A percentile compares a stretch with the other conserved stretches of the same genome.
Evolutionary conservation across 2,888 invertebrate genomes (phyloP).

Genomic region (Hedychridium roseum): DNA sequence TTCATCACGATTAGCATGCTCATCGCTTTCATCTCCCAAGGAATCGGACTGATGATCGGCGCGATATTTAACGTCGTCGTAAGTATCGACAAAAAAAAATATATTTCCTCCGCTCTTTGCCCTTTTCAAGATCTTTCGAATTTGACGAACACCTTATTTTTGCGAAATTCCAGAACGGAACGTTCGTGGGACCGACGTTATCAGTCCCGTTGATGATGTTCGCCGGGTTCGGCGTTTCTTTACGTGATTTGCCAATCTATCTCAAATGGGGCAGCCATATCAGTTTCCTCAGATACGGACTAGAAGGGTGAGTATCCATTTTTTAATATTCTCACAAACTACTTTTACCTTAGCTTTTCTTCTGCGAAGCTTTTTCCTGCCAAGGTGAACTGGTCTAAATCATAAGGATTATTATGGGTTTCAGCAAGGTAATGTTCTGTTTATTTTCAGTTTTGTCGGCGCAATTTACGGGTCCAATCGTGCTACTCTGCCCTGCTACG

Average conservation of each 20-base stretch:
- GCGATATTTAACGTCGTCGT: slow-evolving; percentile 87
- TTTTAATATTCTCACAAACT: neutral
- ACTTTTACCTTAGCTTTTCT: neutral
- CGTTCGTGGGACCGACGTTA: slow-evolving; percentile 91
- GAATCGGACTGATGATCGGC: slow-evolving; percentile 91
- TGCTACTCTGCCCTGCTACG: slow-evolving; percentile 76
- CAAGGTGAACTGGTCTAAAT: slow-evolving; percentile 46
- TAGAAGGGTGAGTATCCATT: slow-evolving; percentile 74
- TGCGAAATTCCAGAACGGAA: slow-evolving; percentile 80
- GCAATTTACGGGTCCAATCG: slow-evolving; percentile 86
- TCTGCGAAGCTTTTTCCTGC: too few species aligned
- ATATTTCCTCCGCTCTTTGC: too few species aligned
- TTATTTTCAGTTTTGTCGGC: slow-evolving; percentile 67
- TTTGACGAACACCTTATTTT: slow-evolving; percentile 1
- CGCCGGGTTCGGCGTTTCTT: slow-evolving; percentile 92
- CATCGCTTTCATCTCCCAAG: slow-evolving; percentile 89
- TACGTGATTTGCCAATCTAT: slow-evolving; percentile 85
- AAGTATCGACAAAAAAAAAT: slow-evolving; percentile 66
- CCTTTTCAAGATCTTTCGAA: slow-evolving; percentile 32
- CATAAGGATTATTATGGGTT: neutral
- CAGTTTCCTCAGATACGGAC: slow-evolving; percentile 89
- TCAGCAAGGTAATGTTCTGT: neutral
- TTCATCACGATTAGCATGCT: slow-evolving; percentile 84
- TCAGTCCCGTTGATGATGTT: slow-evolving; percentile 97
- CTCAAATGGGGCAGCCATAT: slow-evolving; percentile 91